Percentiles rank a stretch among this genome's conserved stretches.
These are phyloP conservation scores for Melanerpes aurifrons DNA, from an alignment of 2,113 vertebrate species.

Conservation along the genomic window DNA sequence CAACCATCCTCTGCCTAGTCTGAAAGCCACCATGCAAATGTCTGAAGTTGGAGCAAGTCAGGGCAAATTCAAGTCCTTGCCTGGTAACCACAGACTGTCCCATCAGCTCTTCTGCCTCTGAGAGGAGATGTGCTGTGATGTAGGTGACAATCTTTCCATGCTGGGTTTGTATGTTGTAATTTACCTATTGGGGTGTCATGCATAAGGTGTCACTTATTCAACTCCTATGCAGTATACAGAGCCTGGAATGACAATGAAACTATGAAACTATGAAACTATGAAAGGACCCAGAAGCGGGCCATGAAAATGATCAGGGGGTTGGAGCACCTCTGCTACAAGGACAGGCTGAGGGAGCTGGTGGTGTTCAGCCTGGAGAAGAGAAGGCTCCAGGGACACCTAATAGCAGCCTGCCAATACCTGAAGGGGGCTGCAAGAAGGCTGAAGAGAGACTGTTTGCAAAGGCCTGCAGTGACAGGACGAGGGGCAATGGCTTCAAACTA, in stretches of 20 bases:
- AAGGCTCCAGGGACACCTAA: too few relatives aligned
- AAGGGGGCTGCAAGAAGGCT: too few relatives aligned
- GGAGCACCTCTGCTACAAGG: too few relatives aligned
- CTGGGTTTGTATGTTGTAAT: neutral
- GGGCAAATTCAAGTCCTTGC: neutral
- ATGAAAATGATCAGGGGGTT: too few relatives aligned
- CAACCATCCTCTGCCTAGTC: neutral
- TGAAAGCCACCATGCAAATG: neutral
- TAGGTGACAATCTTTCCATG: neutral
- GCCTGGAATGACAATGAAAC: neutral
- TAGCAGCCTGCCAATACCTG: too few relatives aligned
- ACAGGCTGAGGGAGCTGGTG: too few relatives aligned
- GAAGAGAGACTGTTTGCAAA: too few relatives aligned
- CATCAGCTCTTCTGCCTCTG: neutral
- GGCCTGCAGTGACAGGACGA: too few relatives aligned
- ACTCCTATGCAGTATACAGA: accelerated
- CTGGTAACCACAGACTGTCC: neutral
- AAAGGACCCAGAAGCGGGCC: too few relatives aligned
- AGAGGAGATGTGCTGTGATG: neutral
- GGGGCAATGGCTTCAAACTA: too few relatives aligned
- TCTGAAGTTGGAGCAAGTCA: neutral
- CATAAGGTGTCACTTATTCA: neutral
- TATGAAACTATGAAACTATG: too few relatives aligned
- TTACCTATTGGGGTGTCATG: neutral
- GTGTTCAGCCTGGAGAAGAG: too few relatives aligned